A percentile compares a stretch with the other conserved stretches of the same genome.
These are phyloP conservation scores for Hydra vulgaris DNA, from an alignment of 30 jellyfish, hydroid and myxozoan genomes.

Conservation along the genomic window DNA sequence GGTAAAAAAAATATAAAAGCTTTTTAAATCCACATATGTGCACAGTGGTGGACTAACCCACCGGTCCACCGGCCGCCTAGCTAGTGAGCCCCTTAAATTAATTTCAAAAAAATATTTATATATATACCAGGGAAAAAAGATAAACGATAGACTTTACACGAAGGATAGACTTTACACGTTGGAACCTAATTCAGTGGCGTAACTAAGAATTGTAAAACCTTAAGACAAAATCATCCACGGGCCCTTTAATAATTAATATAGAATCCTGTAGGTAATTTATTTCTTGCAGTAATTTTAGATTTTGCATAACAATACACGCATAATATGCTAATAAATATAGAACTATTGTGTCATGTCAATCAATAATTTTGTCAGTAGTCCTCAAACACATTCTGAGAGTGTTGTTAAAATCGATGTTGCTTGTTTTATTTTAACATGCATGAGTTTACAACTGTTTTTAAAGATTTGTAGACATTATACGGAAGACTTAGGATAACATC, in stretches of 20 bases:
- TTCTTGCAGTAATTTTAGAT: neutral
- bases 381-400: neutral
- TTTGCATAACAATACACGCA: neutral
- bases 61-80: neutral
- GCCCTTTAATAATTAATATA: neutral
- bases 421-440: too few relatives aligned
- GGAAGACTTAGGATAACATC: too few relatives aligned
- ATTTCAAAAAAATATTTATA: too few relatives aligned
- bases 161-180: neutral
- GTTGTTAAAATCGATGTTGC: neutral
- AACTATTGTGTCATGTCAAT: neutral
- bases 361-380: neutral
- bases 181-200: neutral
- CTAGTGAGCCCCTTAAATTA: neutral
- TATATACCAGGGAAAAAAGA: neutral
- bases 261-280: neutral
- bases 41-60: neutral
- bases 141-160: neutral
- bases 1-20: too few relatives aligned
- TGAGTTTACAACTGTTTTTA: too few relatives aligned
- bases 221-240: neutral
- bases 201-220: neutral
- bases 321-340: neutral
- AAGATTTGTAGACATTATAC: too few relatives aligned
- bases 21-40: too few relatives aligned